Evolutionary conservation across 2,888 invertebrate species (phyloP), one percentile per base, ranked within the genome.

Genomic region (Orgyia antiqua): DNA sequence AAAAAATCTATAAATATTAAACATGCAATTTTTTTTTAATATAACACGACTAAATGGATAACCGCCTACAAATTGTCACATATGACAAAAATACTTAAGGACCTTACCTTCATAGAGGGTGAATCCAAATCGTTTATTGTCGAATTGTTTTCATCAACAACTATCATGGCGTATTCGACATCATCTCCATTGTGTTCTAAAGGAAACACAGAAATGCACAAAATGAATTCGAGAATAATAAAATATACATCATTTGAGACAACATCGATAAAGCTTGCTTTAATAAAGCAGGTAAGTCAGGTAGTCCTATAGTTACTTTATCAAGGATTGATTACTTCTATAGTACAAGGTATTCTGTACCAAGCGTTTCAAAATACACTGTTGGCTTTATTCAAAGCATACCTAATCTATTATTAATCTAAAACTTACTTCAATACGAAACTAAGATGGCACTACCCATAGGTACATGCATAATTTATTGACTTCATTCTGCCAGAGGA

Each of bases 71-170:
- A 11, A 35, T 30, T 25, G 24, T 42, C 29, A 34, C 13, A 28
- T 4, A 27, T 27, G 10, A 7, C 32, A 13, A 29, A 21, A n/a
- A n/a, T n/a, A 15, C 13, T 24, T 7, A 3, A 33, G 13, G 34
- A 39, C 48, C 62, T 70, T 77, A 95, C 95, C 93, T 95, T 95
- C 50, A 95, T 93, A 6, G 95, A 95, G 4, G 94, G 93, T 10
- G 94, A 91, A 62, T 95, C 94, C 67, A 93, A 90, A 60, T 95
- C 94, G 28, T 93, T 92, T 49, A 94, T 83, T 8, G 93, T 93
- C 1, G 95, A 94, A 86, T 95, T 94, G 68, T 93, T 94, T 68
- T 95, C 95, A 66, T 95, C 95, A 58, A 95, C 94, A 42, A 95
- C 94, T 66, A 95, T 95, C 56, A 95, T 94, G 64, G 95, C 94